phyloP scores from a whole-genome alignment of 1,140 invertebrate genomes.

The Bombyx mori region ASM3026992v2 NC_085131.1:1166001-1166500 shows the following conservation, averaged over 20 bases:
- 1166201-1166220: too few species aligned
- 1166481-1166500: neutral
- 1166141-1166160: too few species aligned
- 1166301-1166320: constrained; percentile 61
- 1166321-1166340: constrained; percentile 29
- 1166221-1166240: too few species aligned
- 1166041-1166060: too few species aligned
- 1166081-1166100: too few species aligned
- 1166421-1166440: neutral
- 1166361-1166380: constrained; percentile 9
- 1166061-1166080: too few species aligned
- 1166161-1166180: too few species aligned
- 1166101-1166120: too few species aligned
- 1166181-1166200: too few species aligned
- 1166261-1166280: constrained; percentile 57
- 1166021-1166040: too few species aligned
- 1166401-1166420: constrained; percentile 5
- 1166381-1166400: constrained; percentile 1
- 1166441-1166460: neutral
- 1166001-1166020: too few species aligned
- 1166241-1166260: constrained; percentile 23
- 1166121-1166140: too few species aligned
- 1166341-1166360: constrained; percentile 36
- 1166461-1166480: neutral
- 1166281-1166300: constrained; percentile 66